Base-by-base conservation (phyloP, 2,797 vertebrate species). In the Channallabes apus region DNA sequence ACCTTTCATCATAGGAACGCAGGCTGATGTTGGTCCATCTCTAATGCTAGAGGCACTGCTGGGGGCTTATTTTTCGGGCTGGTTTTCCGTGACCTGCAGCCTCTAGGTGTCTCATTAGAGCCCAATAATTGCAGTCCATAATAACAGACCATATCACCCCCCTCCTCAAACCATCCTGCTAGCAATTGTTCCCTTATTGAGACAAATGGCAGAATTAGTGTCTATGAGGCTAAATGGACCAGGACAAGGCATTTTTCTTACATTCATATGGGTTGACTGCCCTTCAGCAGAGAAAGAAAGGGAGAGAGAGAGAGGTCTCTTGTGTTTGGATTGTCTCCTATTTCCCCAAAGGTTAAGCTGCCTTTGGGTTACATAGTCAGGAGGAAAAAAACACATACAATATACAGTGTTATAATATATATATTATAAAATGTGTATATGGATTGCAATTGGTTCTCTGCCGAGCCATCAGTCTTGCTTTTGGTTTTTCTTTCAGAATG, bases 181-280 rank as follows among this genome's bases (percentile, higher is more conserved):
- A 32, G 64, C 58, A 85, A 88, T 82, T 35, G 76, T 85, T 75
- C 68, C 83, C 86, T 91, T 90, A 92, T 91, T 91, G 90, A 91
- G 90, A 92, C 88, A 91, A 91, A 91, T 91, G 88, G 85, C 72
- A 82, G 80, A 90, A 89, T 90, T 90, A 90, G 86, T 71, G 81
- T 71, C 38, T 56, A 58, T 56, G 77, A 87, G 85, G 85, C 88
- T 75, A 61, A 86, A 77, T 77, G 59, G 69, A 18, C 29, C 82
- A 58, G 82, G 69, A 85, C 69, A 82, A 75, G 88, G 84, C 62
- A 86, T 87, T 84, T 88, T 83, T 75, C 67, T 86, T 84, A 83
- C 85, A 87, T 83, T 89, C 84, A 89, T 88, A 82, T 84, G 59
- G 83, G 82, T 75, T 78, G 80, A 87, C 78, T 89, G 84, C 80